Evolutionary conservation across 2,888 invertebrate genomes (phyloP), one percentile per base, ranked within the genome.

Genomic region (Laothoe populi): DNA sequence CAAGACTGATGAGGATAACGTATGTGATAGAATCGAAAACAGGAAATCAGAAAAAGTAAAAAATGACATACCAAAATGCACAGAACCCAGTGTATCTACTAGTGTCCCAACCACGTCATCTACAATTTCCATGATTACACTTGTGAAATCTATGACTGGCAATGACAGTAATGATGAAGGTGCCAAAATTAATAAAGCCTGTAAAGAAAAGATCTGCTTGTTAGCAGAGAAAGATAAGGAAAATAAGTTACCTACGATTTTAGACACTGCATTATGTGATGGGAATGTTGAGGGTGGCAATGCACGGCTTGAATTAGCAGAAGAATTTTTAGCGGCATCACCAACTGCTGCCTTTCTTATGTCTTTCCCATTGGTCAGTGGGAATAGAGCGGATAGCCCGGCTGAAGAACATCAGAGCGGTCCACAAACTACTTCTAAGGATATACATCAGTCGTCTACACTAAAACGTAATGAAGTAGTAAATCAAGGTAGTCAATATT

Each of bases 301-400:
- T 70, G 94, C 94, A 57, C 88, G 94, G 31, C 88, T 94, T 69
- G 94, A 94, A 77, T 83, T 94, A 69, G 94, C 92, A 2, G 92
- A 92, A 77, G 92, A 92, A 65, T 89, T 92, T 73, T 72, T 92
- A 68, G 93, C 93, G 61, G 91, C 93, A 59, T 96, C 96, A 1
- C 96, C 96, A 4, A 96, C 96, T 1, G 96, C 96, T 13, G 96
- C 96, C 1, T 96, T 96, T 78, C 87, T 96, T 11, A 94, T 96
- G 88, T 95, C 96, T 1, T 96, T 96, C 75, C 96, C 96, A 0
- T 83, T 96, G 57, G 96, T 96, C 0, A 96, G 92, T 73, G 93
- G 93, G 1, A 92, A 92, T 65, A 84, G 93, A 70, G 93, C 92
- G 35, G 93, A 93, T 53, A 93, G 93, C 64, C 92, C 93, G 8